These are phyloP conservation scores for Montipora efflorescens DNA, from an alignment of 64 coral and sea anemone genomes.

Conservation along the genomic window DNA sequence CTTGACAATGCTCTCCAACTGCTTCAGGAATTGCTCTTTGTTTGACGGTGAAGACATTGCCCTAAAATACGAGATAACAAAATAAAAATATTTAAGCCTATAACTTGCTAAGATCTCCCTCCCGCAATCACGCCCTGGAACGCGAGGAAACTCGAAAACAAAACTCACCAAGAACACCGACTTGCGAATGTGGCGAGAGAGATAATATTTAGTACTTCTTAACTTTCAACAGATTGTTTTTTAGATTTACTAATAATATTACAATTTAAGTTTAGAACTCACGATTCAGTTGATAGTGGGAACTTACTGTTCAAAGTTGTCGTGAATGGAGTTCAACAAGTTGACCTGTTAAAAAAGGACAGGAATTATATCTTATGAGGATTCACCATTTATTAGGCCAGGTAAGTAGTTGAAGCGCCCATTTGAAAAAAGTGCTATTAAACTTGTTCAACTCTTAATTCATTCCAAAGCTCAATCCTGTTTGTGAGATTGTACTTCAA, in stretches of 20 bases:
- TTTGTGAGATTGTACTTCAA: no score
- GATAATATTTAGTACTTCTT: no score
- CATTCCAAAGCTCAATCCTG: no score
- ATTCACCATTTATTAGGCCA: neutral
- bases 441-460: no score
- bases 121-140: neutral
- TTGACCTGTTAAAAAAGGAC: slow-evolving; percentile 71
- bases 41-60: slow-evolving; percentile 94
- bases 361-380: neutral
- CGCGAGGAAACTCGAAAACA: no score
- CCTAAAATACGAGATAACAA: slow-evolving; percentile 29
- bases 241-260: no score
- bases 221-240: no score
- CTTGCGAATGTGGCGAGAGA: no score
- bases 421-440: no score
- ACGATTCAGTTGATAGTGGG: neutral
- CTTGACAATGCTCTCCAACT: slow-evolving; percentile 96
- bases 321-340: slow-evolving; percentile 97
- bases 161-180: no score
- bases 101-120: neutral
- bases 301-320: slow-evolving; percentile 98
- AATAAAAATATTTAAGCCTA: neutral
- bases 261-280: no score
- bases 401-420: neutral
- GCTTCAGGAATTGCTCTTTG: slow-evolving; percentile 96